phyloP scores from a whole-genome alignment of 2,797 vertebrate genomes.

The Acipenser transmontanus region DNA sequence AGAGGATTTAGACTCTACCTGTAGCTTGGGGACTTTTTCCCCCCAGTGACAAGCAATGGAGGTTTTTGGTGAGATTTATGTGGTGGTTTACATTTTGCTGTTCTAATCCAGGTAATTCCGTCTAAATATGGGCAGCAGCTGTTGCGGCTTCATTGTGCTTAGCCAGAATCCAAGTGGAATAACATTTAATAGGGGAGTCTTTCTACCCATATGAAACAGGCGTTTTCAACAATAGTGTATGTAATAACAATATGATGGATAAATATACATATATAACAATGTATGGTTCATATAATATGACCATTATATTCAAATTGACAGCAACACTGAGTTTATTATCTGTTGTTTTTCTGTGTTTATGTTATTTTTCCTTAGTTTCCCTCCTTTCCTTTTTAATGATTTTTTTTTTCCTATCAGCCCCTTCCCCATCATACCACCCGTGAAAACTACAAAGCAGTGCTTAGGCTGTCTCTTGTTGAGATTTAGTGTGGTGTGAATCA shows the following conservation, averaged over 20 bases:
- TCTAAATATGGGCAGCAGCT: constrained; percentile 22
- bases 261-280: too few species aligned
- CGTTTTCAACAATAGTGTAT: too few species aligned
- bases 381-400: too few species aligned
- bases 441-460: background rate
- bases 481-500: background rate
- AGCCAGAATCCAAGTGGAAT: background rate
- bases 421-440: background rate
- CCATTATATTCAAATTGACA: too few species aligned
- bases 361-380: too few species aligned
- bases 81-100: constrained; percentile 16
- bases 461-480: background rate
- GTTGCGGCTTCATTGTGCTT: constrained; percentile 9
- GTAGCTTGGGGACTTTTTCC: constrained; percentile 12
- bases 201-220: too few species aligned
- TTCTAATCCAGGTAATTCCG: constrained; percentile 32
- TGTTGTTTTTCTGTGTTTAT: too few species aligned
- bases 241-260: too few species aligned
- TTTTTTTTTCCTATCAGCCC: too few species aligned
- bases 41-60: constrained; percentile 6
- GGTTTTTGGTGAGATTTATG: constrained; percentile 16
- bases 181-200: too few species aligned
- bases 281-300: too few species aligned
- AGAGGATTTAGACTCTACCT: constrained; percentile 12
- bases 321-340: too few species aligned